These are phyloP conservation scores for Mareca penelope DNA, from an alignment of 2,797 vertebrate genomes.

Conservation along the genomic window DNA sequence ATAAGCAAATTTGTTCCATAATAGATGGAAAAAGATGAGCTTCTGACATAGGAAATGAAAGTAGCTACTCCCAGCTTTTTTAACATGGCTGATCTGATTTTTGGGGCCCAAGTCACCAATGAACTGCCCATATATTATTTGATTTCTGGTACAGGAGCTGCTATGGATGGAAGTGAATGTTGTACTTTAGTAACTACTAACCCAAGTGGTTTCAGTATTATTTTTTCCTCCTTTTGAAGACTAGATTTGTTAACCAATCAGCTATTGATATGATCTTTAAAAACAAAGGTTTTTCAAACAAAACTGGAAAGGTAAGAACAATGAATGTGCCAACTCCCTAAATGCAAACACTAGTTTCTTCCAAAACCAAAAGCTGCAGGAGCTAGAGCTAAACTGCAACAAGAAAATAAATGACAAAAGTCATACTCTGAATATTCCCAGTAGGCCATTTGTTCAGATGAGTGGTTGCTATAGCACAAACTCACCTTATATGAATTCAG, in stretches of 20 bases:
- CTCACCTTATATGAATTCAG: neutral
- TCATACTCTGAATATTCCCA: neutral
- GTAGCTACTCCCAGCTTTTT: neutral
- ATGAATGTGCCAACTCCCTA: neutral
- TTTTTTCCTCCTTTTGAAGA: neutral
- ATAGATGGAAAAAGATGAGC: neutral
- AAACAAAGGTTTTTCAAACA: neutral
- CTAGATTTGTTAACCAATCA: neutral
- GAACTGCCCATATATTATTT: neutral
- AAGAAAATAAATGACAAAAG: constrained; percentile 6
- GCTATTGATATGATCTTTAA: neutral
- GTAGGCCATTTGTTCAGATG: neutral
- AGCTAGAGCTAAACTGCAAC: neutral
- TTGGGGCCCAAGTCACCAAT: neutral
- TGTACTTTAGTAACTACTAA: neutral
- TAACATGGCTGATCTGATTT: neutral
- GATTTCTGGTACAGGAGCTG: neutral
- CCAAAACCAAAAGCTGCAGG: neutral
- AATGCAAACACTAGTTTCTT: neutral
- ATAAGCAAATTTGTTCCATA: neutral
- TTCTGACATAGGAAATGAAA: neutral
- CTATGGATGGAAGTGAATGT: neutral
- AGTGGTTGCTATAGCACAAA: constrained; percentile 36
- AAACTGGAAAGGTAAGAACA: neutral
- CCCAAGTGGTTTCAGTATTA: neutral